Conservation (phyloP, 2,113 vertebrate genomes). For the Galemys pyrenaicus region DNA sequence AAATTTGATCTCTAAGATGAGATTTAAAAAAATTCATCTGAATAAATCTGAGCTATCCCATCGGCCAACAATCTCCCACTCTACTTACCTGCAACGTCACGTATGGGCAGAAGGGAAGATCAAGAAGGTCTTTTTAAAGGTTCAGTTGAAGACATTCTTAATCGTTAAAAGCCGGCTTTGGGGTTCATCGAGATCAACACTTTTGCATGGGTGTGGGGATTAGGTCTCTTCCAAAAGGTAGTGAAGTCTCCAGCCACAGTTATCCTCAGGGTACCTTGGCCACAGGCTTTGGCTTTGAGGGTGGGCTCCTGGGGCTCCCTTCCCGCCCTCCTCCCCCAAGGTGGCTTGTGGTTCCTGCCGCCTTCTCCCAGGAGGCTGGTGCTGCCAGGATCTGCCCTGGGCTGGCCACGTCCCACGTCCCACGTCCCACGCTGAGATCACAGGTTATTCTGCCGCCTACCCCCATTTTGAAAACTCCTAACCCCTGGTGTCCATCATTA, state of each 20-base stretch:
- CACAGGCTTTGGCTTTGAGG: conserved; percentile 46
- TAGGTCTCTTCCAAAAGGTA: conserved; percentile 63
- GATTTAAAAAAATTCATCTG: not conserved
- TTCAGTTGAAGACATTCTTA: not conserved
- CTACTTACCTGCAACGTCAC: conserved; percentile 62
- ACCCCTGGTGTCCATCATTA: fast-evolving
- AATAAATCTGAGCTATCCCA: conserved; percentile 1
- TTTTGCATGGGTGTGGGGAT: not conserved
- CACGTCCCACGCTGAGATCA: not conserved
- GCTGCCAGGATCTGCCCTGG: not conserved
- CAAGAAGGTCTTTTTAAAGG: conserved; percentile 44
- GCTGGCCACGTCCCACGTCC: not conserved
- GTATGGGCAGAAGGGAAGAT: conserved; percentile 57
- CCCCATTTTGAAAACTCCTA: not conserved
- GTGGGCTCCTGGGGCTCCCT: not conserved
- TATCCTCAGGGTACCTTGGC: not conserved
- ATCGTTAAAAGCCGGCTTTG: conserved; percentile 55
- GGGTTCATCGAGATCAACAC: not conserved
- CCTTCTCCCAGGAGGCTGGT: not conserved
- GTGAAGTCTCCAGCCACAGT: not conserved
- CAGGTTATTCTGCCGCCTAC: fast-evolving
- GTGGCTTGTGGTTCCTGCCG: not conserved
- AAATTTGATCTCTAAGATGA: not conserved
- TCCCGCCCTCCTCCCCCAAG: no score
- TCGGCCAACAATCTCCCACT: conserved; percentile 66